A percentile compares a stretch with the other conserved stretches of the same genome.
These are phyloP conservation scores for Sorex maritimensis DNA, from an alignment of 2,797 vertebrate genomes.

Conservation along the genomic window DNA sequence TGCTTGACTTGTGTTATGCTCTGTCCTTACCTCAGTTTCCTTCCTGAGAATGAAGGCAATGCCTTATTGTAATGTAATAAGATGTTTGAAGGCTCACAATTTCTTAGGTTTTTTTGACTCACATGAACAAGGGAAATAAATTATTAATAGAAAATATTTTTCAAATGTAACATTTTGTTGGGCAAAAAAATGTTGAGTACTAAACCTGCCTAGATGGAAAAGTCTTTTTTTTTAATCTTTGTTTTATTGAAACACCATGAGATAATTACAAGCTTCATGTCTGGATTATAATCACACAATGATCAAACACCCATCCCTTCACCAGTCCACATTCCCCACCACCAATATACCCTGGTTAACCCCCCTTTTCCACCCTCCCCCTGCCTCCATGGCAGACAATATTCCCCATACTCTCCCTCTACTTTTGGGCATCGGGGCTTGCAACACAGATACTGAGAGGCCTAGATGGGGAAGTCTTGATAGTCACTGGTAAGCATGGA, in stretches of 20 bases:
- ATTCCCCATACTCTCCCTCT: too few relatives aligned
- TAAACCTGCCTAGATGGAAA: neutral
- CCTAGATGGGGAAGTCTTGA: neutral
- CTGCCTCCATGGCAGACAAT: too few relatives aligned
- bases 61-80: neutral
- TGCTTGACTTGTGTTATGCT: neutral
- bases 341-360: too few relatives aligned
- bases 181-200: neutral
- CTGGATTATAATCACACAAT: too few relatives aligned
- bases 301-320: too few relatives aligned
- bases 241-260: too few relatives aligned
- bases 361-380: too few relatives aligned
- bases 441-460: too few relatives aligned
- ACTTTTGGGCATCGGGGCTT: too few relatives aligned
- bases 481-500: neutral
- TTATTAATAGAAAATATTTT: constrained; percentile 46
- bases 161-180: constrained; percentile 5
- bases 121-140: neutral
- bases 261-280: too few relatives aligned
- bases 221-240: neutral
- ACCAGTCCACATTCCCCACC: too few relatives aligned
- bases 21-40: constrained; percentile 30
- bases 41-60: constrained; percentile 36
- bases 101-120: constrained; percentile 14
- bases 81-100: neutral